These are phyloP conservation scores for Microhierax caerulescens DNA, from an alignment of 2,797 vertebrate species.

Conservation along the genomic window DNA sequence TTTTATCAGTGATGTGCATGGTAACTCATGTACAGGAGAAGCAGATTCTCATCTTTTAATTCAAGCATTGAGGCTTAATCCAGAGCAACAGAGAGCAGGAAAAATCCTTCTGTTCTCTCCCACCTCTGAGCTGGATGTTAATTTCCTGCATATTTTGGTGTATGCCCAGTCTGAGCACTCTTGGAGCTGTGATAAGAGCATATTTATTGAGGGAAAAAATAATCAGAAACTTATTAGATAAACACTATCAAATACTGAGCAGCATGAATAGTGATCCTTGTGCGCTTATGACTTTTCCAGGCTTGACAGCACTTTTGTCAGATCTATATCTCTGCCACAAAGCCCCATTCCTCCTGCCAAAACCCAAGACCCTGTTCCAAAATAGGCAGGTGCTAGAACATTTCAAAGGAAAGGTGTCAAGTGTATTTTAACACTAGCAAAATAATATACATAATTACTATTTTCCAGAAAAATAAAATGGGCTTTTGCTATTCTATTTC, in stretches of 20 bases:
- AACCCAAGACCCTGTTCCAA: neutral
- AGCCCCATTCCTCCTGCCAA: neutral
- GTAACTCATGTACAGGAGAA: neutral
- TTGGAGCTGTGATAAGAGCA: neutral
- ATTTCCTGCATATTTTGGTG: slow-evolving; percentile 12
- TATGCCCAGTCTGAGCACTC: neutral
- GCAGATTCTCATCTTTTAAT: neutral
- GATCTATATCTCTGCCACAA: neutral
- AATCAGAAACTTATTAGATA: neutral
- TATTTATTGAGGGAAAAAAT: neutral
- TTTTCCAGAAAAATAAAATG: neutral
- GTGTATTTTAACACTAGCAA: neutral
- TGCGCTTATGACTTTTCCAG: neutral
- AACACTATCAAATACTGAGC: neutral
- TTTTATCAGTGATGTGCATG: neutral
- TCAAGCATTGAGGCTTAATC: neutral
- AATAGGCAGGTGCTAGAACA: neutral
- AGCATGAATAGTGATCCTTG: neutral
- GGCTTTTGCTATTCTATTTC: neutral
- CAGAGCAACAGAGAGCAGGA: neutral
- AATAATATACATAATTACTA: neutral
- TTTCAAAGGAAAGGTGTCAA: neutral
- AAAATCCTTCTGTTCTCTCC: neutral
- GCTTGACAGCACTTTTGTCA: neutral
- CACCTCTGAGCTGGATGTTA: neutral